These are phyloP conservation scores for Tamias sibiricus DNA, from an alignment of 2,113 vertebrate genomes.

Conservation along the genomic window DNA sequence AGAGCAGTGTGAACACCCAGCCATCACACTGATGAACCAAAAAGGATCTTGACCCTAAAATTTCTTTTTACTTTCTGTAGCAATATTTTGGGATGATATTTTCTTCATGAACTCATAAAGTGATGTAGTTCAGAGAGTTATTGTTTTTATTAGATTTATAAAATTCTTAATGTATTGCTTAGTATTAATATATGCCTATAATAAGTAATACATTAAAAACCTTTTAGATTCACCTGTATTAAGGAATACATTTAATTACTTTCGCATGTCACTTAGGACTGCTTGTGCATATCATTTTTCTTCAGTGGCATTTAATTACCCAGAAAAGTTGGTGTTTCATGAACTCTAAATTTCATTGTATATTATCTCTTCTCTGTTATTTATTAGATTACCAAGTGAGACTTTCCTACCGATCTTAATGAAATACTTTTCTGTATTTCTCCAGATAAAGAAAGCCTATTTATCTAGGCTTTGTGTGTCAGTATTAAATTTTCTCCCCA, in stretches of 20 bases:
- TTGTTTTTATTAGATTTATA: slow-evolving; percentile 1
- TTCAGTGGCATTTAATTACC: slow-evolving; percentile 32
- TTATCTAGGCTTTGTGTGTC: not conserved
- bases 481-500: not conserved
- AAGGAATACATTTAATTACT: too few relatives aligned
- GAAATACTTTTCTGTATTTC: not conserved
- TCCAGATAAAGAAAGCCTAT: not conserved
- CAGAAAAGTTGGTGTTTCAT: not conserved
- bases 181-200: not conserved
- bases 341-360: not conserved
- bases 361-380: not conserved
- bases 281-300: not conserved
- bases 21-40: too few relatives aligned
- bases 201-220: not conserved
- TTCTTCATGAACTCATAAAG: not conserved
- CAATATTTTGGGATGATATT: not conserved
- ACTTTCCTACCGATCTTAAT: not conserved
- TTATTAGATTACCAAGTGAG: not conserved
- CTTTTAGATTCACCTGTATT: too few relatives aligned
- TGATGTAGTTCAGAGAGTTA: not conserved
- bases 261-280: not conserved
- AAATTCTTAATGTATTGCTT: not conserved
- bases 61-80: not conserved
- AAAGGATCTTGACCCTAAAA: too few relatives aligned
- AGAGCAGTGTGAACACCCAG: too few relatives aligned